Percentiles rank a stretch among this genome's conserved stretches.
These are phyloP conservation scores for Conger conger DNA, from an alignment of 2,113 vertebrate species.

Conservation along the genomic window DNA sequence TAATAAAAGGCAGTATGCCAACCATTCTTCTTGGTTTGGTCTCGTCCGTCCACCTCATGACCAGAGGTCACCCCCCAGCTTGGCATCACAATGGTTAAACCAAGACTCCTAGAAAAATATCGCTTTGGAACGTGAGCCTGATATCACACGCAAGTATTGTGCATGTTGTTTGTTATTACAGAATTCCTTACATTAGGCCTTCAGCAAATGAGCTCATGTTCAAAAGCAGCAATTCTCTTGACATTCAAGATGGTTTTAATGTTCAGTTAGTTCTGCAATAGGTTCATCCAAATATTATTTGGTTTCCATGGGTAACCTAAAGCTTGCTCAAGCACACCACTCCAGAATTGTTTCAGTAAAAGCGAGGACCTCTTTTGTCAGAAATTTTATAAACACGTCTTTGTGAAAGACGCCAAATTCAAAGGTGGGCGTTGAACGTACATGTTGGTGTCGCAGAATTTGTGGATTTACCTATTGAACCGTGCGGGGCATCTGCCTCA, in stretches of 20 bases:
- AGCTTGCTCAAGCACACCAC: slow-evolving; percentile 26
- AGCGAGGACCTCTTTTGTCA: neutral
- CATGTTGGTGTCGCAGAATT: neutral
- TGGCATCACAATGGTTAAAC: slow-evolving; percentile 3
- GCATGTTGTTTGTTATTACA: slow-evolving; percentile 40
- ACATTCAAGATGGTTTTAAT: slow-evolving; percentile 27
- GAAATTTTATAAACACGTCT: neutral
- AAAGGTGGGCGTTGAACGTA: neutral
- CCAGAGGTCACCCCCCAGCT: too few species aligned
- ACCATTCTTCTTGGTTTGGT: too few species aligned
- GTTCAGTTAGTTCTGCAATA: slow-evolving; percentile 24
- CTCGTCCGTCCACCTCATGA: too few species aligned
- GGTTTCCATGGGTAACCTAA: slow-evolving; percentile 46
- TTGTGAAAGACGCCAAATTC: neutral
- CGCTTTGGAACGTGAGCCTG: slow-evolving; percentile 33
- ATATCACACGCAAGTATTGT: slow-evolving; percentile 16
- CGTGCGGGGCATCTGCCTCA: neutral
- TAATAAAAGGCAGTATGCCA: too few species aligned
- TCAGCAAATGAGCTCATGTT: slow-evolving; percentile 43
- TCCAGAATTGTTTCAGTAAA: neutral
- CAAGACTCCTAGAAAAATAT: neutral
- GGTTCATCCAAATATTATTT: slow-evolving; percentile 47
- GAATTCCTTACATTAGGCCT: slow-evolving; percentile 41
- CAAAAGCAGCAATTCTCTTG: slow-evolving; percentile 26
- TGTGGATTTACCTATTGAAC: neutral